Evolutionary conservation across 1,140 invertebrate genomes (phyloP), one percentile per base, ranked within the genome.

Genomic region (Drosophila nigromelanica): DNA sequence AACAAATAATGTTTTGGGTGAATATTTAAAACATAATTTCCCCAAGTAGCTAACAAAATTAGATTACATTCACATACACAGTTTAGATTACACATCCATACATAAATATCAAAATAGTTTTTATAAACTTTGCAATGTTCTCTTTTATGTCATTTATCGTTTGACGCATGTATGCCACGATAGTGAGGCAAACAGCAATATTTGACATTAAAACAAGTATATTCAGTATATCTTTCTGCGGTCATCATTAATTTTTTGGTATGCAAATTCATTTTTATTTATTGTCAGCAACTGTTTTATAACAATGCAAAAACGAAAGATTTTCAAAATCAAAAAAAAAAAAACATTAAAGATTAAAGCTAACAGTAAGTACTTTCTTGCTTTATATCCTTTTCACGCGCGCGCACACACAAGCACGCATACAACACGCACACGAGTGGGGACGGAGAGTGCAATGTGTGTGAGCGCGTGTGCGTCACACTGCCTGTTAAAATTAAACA

Each of bases 211-310:
- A 14, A n/a, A 18, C 5, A 43, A 48, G n/a, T 21, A 37, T 58
- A 15, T 37, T 35, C 15, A 47, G 14, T 63, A 5, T 39, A 5
- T 14, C 39, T 35, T 35, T 52, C 12, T 73, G 45, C 27, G 60
- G 42, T 51, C 12, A 43, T 5, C 8, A 69, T 10, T 40, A 33
- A 33, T 61, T 21, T 68, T 45, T 55, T 27, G 27, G 27, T 27
- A 27, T 55, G 56, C 51, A 55, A 54, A 48, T 51, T 54, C 15
- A 45, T 66, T 50, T 47, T 30, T 24, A 85, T 55, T 83, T 85
- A 85, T 85, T 85, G 80, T 85, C 80, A 86, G 80, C 77, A 76
- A 80, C 85, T 86, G 40, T 85, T 48, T 60, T 43, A 45, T 45
- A 21, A 55, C 72, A 66, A 56, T 47, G 60, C 54, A 62, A 56